Evolutionary conservation across 2,797 vertebrate species (phyloP), one percentile per base, ranked within the genome.

Genomic region (Cuniculus paca): DNA sequence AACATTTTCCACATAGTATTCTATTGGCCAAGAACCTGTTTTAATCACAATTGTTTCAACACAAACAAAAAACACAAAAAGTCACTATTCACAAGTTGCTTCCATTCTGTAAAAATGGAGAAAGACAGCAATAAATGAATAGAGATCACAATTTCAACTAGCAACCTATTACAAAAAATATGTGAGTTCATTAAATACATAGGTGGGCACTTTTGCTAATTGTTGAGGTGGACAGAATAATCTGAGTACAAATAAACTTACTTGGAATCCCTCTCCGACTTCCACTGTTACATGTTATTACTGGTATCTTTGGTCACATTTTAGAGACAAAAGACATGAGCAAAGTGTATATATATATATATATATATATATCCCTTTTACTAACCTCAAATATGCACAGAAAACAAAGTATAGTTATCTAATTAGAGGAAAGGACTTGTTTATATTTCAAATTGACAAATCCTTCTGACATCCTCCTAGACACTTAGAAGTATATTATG

Each of bases 361-460:
- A 52, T 52, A 52, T 16, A 52, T 16, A 61, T 87, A 77, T 78
- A 19, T 36, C 63, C 16, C 56, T 17, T 74, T 88, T 74, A 34
- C 52, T 81, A 84, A 85, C 24, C 9, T n/a, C 45, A 45, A 75
- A 75, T 58, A 80, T 3, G 9, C 48, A 19, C 20, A 65, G 45
- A 45, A 60, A 97, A 94, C 13, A 86, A 84, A 34, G 84, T 60
- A 26, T 52, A 65, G 24, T 58, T 81, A 22, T 89, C n/a, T n/a
- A 61, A 79, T 20, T 9, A 50, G 17, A 90, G 20, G 39, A 77
- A 88, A 65, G 34, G 2, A 79, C 36, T 75, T 94, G 52, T 80
- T 42, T 58, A 60, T 94, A 63, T 82, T 10, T 77, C n/a, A 70
- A 14, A 39, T 20, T 83, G 28, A 75, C 42, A 83, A 56, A 54